Conservation (phyloP, 2,113 vertebrate genomes). For the Myiozetetes cayanensis region DNA sequence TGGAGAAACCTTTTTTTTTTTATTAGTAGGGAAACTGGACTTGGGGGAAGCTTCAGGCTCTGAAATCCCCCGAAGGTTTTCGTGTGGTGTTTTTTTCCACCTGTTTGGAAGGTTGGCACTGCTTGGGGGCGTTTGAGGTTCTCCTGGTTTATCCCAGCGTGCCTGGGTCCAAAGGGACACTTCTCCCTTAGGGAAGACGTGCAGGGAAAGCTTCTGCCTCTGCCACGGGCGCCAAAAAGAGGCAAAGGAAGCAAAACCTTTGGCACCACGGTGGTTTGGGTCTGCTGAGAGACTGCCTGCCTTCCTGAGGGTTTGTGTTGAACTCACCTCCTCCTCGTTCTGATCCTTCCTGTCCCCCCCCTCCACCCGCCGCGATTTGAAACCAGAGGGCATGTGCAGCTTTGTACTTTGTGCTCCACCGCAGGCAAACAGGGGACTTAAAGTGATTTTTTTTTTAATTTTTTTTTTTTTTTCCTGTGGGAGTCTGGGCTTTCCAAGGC, state of each 20-base stretch:
- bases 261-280: fast-evolving
- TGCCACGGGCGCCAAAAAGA: neutral
- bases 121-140: neutral
- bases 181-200: neutral
- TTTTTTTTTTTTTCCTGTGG: neutral
- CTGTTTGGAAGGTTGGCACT: neutral
- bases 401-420: neutral
- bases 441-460: neutral
- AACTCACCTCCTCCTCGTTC: neutral
- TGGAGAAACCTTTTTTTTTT: neutral
- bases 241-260: neutral
- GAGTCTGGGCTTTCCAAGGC: neutral
- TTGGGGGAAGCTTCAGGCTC: too few relatives aligned
- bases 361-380: neutral
- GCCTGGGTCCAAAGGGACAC: neutral
- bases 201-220: neutral
- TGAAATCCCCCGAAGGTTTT: neutral
- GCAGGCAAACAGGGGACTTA: neutral
- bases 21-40: neutral
- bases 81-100: neutral
- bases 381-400: neutral
- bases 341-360: neutral
- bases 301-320: neutral
- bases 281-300: neutral
- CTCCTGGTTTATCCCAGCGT: neutral